Conservation (phyloP, 1,140 invertebrate genomes). For the Yoshiicerus persimilis region DNA sequence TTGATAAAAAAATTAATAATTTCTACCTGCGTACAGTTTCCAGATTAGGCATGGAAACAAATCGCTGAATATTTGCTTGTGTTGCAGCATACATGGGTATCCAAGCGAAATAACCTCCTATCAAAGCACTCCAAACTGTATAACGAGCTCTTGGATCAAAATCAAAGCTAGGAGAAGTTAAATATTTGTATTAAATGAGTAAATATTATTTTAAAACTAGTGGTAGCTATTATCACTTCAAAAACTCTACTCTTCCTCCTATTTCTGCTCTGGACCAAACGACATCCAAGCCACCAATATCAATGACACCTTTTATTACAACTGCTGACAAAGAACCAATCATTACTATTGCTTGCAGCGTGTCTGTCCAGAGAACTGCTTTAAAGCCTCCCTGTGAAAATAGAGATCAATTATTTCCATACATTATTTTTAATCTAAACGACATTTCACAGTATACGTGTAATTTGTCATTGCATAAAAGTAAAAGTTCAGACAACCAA, state of each 20-base stretch:
- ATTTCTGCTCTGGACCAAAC: slow-evolving; percentile 53
- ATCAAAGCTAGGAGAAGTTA: slow-evolving; percentile 52
- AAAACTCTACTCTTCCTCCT: slow-evolving; percentile 44
- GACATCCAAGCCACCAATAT: slow-evolving; percentile 55
- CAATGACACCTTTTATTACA: slow-evolving; percentile 55
- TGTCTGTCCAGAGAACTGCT: slow-evolving; percentile 63
- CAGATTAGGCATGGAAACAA: slow-evolving; percentile 28
- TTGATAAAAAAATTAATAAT: neutral
- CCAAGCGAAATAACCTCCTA: slow-evolving; percentile 89
- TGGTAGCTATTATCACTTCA: slow-evolving; percentile 49
- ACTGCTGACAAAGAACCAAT: slow-evolving; percentile 57
- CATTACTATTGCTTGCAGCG: slow-evolving; percentile 61
- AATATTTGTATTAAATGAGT: no score
- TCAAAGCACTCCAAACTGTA: slow-evolving; percentile 84
- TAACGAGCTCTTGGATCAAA: slow-evolving; percentile 62
- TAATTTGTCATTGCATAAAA: no score
- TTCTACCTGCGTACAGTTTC: neutral
- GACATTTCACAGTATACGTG: no score
- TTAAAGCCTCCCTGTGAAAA: slow-evolving; percentile 60
- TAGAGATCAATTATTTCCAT: neutral
- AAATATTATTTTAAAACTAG: neutral
- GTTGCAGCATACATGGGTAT: slow-evolving; percentile 87
- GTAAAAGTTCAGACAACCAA: neutral
- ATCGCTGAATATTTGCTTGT: slow-evolving; percentile 68
- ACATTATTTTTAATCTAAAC: no score